Percentiles rank a stretch among this genome's conserved stretches.
Conservation (phyloP, 2,797 vertebrate genomes). For the Crypturellus tataupa region DNA sequence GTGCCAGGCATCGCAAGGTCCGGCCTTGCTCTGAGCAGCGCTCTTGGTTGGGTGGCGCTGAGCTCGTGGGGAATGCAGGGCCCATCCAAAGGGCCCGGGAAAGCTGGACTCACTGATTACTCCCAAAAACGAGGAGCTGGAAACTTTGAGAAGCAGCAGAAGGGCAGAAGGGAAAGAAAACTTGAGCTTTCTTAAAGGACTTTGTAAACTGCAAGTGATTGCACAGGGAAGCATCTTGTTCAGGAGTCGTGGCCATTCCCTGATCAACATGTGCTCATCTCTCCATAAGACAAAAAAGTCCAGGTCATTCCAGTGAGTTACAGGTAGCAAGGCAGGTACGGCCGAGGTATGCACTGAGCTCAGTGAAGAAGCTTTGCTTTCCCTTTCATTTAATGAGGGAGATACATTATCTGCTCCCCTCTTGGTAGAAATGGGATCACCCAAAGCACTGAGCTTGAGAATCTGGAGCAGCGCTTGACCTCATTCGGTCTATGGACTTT, state of each 20-base stretch:
- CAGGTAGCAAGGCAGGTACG: neutral
- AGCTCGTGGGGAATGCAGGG: neutral
- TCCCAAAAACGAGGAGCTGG: neutral
- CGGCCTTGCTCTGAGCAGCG: too few species aligned
- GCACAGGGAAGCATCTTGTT: neutral
- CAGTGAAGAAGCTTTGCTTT: neutral
- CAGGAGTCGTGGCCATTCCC: neutral
- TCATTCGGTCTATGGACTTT: neutral
- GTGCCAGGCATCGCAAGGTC: neutral
- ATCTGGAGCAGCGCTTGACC: neutral
- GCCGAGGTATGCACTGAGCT: neutral
- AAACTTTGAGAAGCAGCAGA: neutral
- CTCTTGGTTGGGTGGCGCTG: fast-evolving
- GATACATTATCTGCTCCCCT: neutral
- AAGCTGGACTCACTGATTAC: neutral
- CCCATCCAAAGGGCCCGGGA: neutral
- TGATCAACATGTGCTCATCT: neutral
- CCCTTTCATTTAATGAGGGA: neutral
- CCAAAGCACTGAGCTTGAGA: neutral
- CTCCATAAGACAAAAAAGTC: neutral
- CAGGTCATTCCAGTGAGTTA: neutral
- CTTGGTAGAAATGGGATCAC: neutral
- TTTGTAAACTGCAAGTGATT: neutral
- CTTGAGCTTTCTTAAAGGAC: neutral
- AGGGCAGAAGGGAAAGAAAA: neutral